Percentiles rank a stretch among this genome's conserved stretches.
Conservation (phyloP, 2,113 vertebrate genomes). For the Dicaeum eximium region DNA sequence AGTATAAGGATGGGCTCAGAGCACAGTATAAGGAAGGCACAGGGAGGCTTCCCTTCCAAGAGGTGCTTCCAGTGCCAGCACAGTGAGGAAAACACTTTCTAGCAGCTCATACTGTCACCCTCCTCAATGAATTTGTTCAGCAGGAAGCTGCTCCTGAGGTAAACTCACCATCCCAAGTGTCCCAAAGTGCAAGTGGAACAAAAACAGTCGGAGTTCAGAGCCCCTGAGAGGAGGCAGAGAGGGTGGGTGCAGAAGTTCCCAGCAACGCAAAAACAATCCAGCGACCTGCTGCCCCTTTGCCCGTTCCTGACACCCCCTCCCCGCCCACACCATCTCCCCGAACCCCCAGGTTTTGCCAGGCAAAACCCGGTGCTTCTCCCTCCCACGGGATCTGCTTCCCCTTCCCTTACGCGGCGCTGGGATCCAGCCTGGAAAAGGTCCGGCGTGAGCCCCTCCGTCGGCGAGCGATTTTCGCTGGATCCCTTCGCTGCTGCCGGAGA, state of each 20-base stretch:
- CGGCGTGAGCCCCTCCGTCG: background rate
- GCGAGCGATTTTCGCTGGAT: background rate
- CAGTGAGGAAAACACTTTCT: background rate
- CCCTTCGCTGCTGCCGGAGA: background rate
- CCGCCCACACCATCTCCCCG: background rate
- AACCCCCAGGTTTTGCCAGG: background rate
- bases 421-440: background rate
- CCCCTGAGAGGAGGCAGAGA: fast-evolving
- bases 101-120: background rate
- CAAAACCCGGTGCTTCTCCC: background rate
- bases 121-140: background rate
- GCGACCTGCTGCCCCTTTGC: fast-evolving
- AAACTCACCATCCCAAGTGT: background rate
- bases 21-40: too few species aligned
- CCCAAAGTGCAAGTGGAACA: background rate
- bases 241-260: fast-evolving
- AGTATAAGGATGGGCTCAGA: background rate
- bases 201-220: fast-evolving
- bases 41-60: background rate
- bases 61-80: fast-evolving
- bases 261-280: background rate
- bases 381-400: background rate
- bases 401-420: background rate
- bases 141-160: background rate
- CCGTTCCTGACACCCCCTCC: background rate